These are phyloP conservation scores for Choreutis nemorana DNA, from an alignment of 2,888 invertebrate genomes.

Conservation along the genomic window DNA sequence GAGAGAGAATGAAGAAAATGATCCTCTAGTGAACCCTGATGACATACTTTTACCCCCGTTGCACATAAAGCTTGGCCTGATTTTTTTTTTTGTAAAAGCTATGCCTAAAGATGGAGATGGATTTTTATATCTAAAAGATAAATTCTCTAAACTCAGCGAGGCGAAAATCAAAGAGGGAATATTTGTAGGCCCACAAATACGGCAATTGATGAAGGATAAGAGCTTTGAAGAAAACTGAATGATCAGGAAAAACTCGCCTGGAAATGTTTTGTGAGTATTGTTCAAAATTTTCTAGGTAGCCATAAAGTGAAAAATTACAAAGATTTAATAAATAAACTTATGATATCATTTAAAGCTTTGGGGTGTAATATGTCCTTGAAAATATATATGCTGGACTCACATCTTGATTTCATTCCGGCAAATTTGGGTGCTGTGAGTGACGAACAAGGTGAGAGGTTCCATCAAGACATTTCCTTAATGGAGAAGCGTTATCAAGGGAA, in stretches of 20 bases:
- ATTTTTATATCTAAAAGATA: constrained; percentile 4
- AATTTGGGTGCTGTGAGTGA: constrained; percentile 8
- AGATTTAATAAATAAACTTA: not conserved
- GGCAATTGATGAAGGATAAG: not conserved
- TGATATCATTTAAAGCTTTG: not conserved
- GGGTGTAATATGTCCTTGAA: constrained; percentile 2
- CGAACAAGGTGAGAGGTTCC: constrained; percentile 1
- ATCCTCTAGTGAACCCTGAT: constrained; percentile 4
- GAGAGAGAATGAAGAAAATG: constrained; percentile 6
- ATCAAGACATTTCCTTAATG: constrained; percentile 1
- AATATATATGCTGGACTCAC: constrained; percentile 8
- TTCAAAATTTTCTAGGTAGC: constrained; percentile 1
- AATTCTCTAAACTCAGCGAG: constrained; percentile 6
- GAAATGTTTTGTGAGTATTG: constrained; percentile 1
- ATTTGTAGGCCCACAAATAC: not conserved
- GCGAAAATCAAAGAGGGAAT: constrained; percentile 1
- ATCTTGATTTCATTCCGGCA: constrained; percentile 8
- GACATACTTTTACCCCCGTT: constrained; percentile 6
- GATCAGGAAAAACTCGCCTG: constrained; percentile 1
- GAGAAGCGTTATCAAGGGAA: constrained; percentile 6
- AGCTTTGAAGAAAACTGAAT: not conserved
- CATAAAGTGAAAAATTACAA: constrained; percentile 1
- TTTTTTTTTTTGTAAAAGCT: constrained; percentile 7
- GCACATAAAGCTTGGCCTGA: constrained; percentile 7
- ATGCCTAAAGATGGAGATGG: constrained; percentile 6